Conservation (phyloP, 2,797 vertebrate genomes). For the Channallabes apus region DNA sequence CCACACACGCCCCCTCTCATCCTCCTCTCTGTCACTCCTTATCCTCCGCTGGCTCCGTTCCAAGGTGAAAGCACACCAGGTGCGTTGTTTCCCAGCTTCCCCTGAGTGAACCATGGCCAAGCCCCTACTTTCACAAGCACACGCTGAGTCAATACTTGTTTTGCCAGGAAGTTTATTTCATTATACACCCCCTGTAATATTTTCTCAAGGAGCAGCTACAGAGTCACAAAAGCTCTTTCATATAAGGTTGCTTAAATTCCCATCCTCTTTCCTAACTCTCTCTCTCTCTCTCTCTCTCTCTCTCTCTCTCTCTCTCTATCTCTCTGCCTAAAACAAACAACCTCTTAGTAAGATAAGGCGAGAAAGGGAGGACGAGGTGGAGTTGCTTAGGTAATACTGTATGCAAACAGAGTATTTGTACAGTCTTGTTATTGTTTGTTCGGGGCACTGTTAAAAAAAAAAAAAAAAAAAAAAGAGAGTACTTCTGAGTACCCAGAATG, state of each 20-base stretch:
- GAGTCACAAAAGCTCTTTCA: slow-evolving; percentile 71
- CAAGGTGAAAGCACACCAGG: slow-evolving; percentile 42
- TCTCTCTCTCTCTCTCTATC: neutral
- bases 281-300: neutral
- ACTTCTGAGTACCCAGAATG: slow-evolving; percentile 39
- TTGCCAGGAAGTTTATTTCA: slow-evolving; percentile 75
- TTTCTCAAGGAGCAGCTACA: slow-evolving; percentile 74
- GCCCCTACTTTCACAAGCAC: slow-evolving; percentile 41
- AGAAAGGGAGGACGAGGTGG: slow-evolving; percentile 57
- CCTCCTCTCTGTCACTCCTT: slow-evolving; percentile 12
- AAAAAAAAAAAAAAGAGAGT: slow-evolving; percentile 13
- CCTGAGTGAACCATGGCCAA: slow-evolving; percentile 37
- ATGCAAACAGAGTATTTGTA: slow-evolving; percentile 79
- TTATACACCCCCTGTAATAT: slow-evolving; percentile 74
- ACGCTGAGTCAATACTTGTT: slow-evolving; percentile 66
- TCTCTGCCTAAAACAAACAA: slow-evolving; percentile 74
- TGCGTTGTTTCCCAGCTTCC: slow-evolving; percentile 43
- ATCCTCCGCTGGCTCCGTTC: neutral
- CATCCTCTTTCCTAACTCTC: slow-evolving; percentile 43
- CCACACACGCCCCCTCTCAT: neutral
- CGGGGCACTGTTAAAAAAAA: slow-evolving; percentile 69
- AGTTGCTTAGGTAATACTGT: slow-evolving; percentile 76
- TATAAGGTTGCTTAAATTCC: slow-evolving; percentile 16
- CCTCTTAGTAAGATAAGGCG: slow-evolving; percentile 79
- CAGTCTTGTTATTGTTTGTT: slow-evolving; percentile 82